These are phyloP conservation scores for Eumerus sabulonum DNA, from an alignment of 2,888 invertebrate species.

Conservation along the genomic window DNA sequence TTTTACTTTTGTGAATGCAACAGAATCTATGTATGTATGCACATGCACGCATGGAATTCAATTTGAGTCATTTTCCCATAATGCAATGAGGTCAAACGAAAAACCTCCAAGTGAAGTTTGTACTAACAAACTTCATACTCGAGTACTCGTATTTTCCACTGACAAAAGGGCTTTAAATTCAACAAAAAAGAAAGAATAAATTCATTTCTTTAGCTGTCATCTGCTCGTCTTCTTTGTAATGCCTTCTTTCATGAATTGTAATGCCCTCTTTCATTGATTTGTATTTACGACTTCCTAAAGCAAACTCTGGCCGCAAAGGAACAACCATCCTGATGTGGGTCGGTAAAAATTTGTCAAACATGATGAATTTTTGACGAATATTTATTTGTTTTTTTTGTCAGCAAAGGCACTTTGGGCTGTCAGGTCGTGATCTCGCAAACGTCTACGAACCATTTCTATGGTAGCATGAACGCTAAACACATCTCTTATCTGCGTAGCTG, in stretches of 20 bases:
- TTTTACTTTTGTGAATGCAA: constrained; percentile 20
- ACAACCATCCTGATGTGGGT: constrained; percentile 23
- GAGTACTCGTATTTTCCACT: no score
- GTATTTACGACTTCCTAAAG: constrained; percentile 59
- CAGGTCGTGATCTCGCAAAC: constrained; percentile 43
- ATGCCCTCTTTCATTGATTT: background rate
- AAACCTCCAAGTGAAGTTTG: background rate
- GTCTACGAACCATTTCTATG: no score
- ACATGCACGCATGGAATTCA: background rate
- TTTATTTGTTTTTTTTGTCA: constrained; percentile 3
- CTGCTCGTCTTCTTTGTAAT: constrained; percentile 34
- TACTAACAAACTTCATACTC: no score
- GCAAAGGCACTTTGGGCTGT: constrained; percentile 21
- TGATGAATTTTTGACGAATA: constrained; percentile 63
- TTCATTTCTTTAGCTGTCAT: constrained; percentile 38
- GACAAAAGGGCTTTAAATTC: constrained; percentile 6
- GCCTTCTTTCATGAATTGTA: background rate
- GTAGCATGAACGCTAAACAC: no score
- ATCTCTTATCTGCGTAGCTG: no score
- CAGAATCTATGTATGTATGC: constrained; percentile 14
- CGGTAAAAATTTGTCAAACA: constrained; percentile 69
- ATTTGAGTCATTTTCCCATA: constrained; percentile 12
- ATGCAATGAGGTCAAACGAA: constrained; percentile 10
- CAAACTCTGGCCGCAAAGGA: constrained; percentile 22
- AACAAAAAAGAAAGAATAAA: constrained; percentile 11